phyloP scores from a whole-genome alignment of 2,113 vertebrate species.

The Syngnathus typhle region DNA sequence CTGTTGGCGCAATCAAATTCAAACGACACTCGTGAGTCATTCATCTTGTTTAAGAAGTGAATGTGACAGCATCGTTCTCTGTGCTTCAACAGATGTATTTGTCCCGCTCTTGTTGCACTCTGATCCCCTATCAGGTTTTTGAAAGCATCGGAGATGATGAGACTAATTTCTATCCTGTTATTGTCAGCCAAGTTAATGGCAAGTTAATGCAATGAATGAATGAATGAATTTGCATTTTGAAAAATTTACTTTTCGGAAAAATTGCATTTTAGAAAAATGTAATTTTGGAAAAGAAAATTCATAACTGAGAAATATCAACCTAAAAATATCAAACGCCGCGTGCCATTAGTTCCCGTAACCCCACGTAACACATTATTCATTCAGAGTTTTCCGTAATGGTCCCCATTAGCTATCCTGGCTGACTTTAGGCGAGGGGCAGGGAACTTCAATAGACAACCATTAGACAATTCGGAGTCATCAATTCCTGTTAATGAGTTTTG shows the following conservation, averaged over 20 bases:
- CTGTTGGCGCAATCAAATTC: conserved; percentile 32
- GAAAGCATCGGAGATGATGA: conserved; percentile 33
- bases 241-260: too few species aligned
- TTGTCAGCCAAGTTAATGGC: conserved; percentile 23
- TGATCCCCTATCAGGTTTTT: conserved; percentile 20
- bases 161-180: conserved; percentile 26
- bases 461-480: neutral
- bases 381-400: too few species aligned
- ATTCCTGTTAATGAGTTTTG: neutral
- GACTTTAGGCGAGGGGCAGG: too few species aligned
- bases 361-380: too few species aligned
- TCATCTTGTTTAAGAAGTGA: conserved; percentile 27
- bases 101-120: conserved; percentile 16
- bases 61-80: conserved; percentile 34
- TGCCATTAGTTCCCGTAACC: too few species aligned
- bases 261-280: neutral
- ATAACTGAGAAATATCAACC: too few species aligned
- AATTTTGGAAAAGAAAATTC: too few species aligned
- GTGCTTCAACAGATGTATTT: conserved; percentile 21
- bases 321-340: too few species aligned
- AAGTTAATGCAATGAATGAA: too few species aligned
- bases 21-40: conserved; percentile 16
- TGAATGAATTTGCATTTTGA: too few species aligned
- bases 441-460: neutral
- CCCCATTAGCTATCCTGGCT: too few species aligned